Evolutionary conservation across 35 echinoderm and acorn worm genomes (phyloP).

Genomic region (Ophiothrix spiculata): DNA sequence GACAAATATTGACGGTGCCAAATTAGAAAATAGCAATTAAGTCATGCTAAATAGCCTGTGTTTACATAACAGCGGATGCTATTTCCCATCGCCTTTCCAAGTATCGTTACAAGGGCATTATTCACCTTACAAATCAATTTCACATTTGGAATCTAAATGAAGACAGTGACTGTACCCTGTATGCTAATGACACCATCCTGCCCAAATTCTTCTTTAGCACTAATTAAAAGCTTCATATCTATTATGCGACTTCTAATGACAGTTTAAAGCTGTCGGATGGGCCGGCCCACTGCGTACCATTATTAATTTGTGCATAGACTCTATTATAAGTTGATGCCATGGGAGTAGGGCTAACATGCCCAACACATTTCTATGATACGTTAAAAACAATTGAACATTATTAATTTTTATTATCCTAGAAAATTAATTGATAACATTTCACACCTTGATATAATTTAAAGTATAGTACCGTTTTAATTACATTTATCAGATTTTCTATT

Average conservation of each 20-base stretch:
- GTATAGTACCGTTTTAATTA: too few relatives aligned
- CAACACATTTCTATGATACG: not conserved
- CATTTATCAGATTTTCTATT: too few relatives aligned
- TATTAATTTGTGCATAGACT: not conserved
- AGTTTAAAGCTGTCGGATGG: not conserved
- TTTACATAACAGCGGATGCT: not conserved
- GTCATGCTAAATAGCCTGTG: not conserved
- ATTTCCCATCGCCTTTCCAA: not conserved
- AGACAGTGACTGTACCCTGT: not conserved
- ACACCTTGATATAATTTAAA: too few relatives aligned
- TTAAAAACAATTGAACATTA: too few relatives aligned
- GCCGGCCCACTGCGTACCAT: not conserved
- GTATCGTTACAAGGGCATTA: not conserved
- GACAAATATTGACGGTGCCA: not conserved
- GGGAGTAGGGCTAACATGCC: not conserved
- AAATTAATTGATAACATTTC: too few relatives aligned
- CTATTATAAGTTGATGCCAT: not conserved
- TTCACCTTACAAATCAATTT: not conserved
- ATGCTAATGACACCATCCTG: not conserved
- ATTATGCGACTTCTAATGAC: not conserved
- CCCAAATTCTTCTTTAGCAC: not conserved
- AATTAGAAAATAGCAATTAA: not conserved
- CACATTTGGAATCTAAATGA: not conserved
- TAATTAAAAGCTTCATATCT: slow-evolving; percentile 6
- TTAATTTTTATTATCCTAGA: too few relatives aligned